Evolutionary conservation across 2,888 invertebrate genomes (phyloP), one percentile per base, ranked within the genome.

Genomic region (Brachypterus glaber): DNA sequence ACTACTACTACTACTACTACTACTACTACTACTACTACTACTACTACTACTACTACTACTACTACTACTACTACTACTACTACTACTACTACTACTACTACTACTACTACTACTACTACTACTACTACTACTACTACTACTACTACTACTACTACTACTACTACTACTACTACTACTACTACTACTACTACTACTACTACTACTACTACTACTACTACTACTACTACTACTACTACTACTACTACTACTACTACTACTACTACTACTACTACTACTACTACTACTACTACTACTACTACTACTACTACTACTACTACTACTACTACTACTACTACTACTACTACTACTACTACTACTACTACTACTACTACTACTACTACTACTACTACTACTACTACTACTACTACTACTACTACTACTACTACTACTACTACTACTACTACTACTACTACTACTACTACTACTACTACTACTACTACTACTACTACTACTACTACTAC

Each of bases 1-100:
- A 24, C 24, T 24, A 24, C 24, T 24, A 24, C 24, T 24, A 24
- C 24, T 24, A 24, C 24, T 24, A 24, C 24, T 24, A 24, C 24
- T 24, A 24, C 24, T 24, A 24, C 24, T 24, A 24, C 24, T 24
- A 24, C 24, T 24, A 24, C 24, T 24, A 24, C 24, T 24, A 24
- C 24, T 24, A 24, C 24, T 24, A 24, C 24, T 24, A 24, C 24
- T 24, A 24, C 24, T 24, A 24, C 24, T 24, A 24, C 24, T 24
- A 24, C 24, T 24, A 24, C 24, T 24, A 24, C 24, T 24, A 24
- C 24, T 24, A 24, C 24, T 24, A 24, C 24, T 24, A 24, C 24
- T 24, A 24, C 24, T 24, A 24, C 24, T 24, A 24, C 24, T 24
- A 24, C 24, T 24, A 24, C 24, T 24, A 24, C 24, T 24, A 24